A percentile compares a stretch with the other conserved stretches of the same genome.
These are phyloP conservation scores for Leptopterna dolabrata DNA, from an alignment of 2,888 invertebrate species.

Conservation along the genomic window DNA sequence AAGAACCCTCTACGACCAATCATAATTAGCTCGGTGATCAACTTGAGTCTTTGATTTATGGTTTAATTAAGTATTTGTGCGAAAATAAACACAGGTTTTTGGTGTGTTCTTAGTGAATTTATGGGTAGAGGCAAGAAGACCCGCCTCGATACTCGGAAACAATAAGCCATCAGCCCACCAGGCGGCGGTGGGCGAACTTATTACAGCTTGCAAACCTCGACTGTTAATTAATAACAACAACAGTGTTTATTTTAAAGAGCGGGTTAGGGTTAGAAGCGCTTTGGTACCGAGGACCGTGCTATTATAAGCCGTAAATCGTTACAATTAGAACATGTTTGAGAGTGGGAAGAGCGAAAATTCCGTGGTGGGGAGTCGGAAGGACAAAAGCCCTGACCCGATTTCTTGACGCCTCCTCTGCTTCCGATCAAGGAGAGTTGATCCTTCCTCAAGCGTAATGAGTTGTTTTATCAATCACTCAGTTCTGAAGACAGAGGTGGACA, in stretches of 20 bases:
- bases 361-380: constrained; percentile 3
- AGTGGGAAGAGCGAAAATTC: neutral
- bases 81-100: too few species aligned
- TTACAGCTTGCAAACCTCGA: neutral
- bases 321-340: constrained; percentile 20
- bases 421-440: neutral
- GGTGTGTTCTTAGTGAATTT: too few species aligned
- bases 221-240: neutral
- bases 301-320: constrained; percentile 9
- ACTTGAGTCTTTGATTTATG: too few species aligned
- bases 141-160: neutral
- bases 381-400: neutral
- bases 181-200: neutral
- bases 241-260: neutral
- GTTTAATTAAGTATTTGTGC: too few species aligned
- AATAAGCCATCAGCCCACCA: neutral
- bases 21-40: too few species aligned
- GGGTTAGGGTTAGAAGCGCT: neutral
- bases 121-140: too few species aligned
- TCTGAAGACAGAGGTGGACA: too few species aligned
- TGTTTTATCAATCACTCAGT: too few species aligned
- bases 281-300: neutral
- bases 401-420: constrained; percentile 15
- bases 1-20: too few species aligned
- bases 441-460: too few species aligned